These are phyloP conservation scores for Heptranchias perlo DNA, from an alignment of 2,113 vertebrate species.

Conservation along the genomic window DNA sequence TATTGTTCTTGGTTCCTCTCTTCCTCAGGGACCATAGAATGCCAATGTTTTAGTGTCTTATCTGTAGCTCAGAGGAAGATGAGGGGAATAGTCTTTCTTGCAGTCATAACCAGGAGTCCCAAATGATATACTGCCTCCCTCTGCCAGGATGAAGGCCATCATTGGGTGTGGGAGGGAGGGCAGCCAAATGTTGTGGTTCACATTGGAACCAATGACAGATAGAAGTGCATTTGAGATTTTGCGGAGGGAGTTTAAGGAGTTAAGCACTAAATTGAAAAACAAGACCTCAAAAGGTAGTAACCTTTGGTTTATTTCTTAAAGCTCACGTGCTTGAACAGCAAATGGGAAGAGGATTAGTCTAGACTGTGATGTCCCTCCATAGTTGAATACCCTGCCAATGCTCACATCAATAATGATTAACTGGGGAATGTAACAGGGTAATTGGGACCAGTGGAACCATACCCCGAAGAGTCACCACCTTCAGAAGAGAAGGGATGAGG, in stretches of 20 bases:
- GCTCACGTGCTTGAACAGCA: no score
- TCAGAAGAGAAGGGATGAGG: no score
- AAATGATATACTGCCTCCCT: neutral
- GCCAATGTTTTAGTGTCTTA: neutral
- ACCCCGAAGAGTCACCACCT: no score
- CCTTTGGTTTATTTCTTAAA: no score
- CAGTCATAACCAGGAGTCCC: neutral
- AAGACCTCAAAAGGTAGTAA: no score
- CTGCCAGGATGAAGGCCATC: neutral
- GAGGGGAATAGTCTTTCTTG: neutral
- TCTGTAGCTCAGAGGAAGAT: neutral
- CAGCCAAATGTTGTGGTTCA: neutral
- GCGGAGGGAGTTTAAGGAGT: neutral
- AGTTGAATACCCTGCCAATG: no score
- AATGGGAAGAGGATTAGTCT: no score
- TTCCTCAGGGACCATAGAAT: neutral
- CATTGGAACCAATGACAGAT: neutral
- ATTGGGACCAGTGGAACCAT: no score
- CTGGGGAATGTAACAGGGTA: no score
- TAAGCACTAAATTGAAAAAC: no score
- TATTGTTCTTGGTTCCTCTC: neutral
- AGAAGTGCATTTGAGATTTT: neutral
- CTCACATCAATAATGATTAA: no score
- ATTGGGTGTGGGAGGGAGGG: neutral
- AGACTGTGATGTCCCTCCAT: no score